Evolutionary conservation across 2,113 vertebrate species (phyloP).

Genomic region (Pontoporia blainvillei): DNA sequence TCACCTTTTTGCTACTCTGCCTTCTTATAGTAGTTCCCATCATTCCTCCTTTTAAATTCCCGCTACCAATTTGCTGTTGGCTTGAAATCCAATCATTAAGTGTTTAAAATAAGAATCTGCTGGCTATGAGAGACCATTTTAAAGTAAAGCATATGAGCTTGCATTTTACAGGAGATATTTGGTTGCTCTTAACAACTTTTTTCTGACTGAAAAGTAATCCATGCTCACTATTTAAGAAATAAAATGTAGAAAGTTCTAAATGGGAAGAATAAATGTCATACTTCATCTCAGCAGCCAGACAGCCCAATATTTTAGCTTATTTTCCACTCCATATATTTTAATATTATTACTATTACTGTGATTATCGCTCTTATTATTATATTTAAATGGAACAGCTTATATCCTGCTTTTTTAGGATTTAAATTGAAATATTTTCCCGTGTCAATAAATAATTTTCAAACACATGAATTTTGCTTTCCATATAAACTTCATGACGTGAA

Average conservation of each 20-base stretch:
- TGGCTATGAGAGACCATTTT: neutral
- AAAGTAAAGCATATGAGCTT: neutral
- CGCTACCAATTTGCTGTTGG: neutral
- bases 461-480: neutral
- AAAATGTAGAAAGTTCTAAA: neutral
- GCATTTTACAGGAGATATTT: neutral
- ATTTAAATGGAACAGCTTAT: neutral
- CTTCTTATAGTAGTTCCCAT: neutral
- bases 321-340: neutral
- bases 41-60: neutral
- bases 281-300: neutral
- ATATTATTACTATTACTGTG: neutral
- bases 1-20: neutral
- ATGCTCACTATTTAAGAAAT: neutral
- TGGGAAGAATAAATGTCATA: neutral
- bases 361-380: neutral
- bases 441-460: neutral
- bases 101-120: conserved; percentile 26
- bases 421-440: neutral
- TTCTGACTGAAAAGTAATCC: neutral
- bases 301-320: neutral
- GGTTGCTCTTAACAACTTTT: neutral
- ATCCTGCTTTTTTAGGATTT: neutral
- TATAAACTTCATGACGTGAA: neutral
- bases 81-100: conserved; percentile 6